Conservation (phyloP, 2,797 vertebrate genomes). For the Melanotaenia parkinsoni region DNA sequence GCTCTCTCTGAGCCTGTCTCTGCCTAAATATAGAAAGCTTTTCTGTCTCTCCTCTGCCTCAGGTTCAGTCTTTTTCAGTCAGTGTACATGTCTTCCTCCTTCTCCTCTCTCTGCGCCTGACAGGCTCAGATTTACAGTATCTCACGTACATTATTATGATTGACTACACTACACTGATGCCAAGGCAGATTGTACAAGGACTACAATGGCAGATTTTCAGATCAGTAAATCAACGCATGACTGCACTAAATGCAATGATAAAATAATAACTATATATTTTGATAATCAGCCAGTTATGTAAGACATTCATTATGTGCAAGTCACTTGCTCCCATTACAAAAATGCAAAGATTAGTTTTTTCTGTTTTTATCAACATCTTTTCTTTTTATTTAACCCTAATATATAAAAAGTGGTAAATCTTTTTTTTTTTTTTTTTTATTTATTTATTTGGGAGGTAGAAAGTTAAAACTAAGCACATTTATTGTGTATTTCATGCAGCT, state of each 20-base stretch:
- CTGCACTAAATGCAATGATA: neutral
- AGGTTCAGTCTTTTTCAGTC: slow-evolving; percentile 10
- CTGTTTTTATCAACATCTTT: neutral
- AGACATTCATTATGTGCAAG: neutral
- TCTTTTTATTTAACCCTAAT: neutral
- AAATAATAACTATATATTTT: neutral
- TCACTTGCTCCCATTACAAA: neutral
- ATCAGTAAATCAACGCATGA: neutral
- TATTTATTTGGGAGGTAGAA: neutral
- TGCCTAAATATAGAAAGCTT: slow-evolving; percentile 57
- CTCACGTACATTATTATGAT: slow-evolving; percentile 26
- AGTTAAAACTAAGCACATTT: neutral
- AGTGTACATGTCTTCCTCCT: slow-evolving; percentile 37
- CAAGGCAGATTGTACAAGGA: slow-evolving; percentile 18
- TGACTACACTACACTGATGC: slow-evolving; percentile 20
- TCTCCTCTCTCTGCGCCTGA: slow-evolving; percentile 20
- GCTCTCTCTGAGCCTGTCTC: slow-evolving; percentile 31
- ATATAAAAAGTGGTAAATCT: neutral
- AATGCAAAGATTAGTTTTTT: neutral
- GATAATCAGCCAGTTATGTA: neutral
- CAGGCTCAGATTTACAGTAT: slow-evolving; percentile 30
- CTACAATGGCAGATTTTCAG: neutral
- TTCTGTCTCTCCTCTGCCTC: slow-evolving; percentile 34
- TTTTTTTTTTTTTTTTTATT: neutral
- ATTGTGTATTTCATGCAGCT: neutral